Conservation (phyloP, 2,888 invertebrate genomes). For the Cantharis nigra region DNA sequence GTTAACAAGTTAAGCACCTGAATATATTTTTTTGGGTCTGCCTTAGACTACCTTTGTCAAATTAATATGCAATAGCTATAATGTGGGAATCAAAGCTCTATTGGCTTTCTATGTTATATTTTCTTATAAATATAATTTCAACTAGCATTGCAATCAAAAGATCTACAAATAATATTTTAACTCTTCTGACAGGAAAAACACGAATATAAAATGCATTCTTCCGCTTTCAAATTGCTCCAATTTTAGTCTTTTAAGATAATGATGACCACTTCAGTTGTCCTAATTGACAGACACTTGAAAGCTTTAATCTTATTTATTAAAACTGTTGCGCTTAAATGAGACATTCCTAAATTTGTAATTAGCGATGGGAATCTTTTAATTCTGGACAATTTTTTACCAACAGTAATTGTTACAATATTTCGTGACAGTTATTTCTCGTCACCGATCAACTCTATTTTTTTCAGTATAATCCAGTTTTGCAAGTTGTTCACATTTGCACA, state of each 20-base stretch:
- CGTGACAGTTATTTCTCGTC: neutral
- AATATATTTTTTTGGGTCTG: neutral
- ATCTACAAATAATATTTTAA: neutral
- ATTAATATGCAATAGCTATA: neutral
- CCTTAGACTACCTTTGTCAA: neutral
- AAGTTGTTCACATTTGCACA: slow-evolving; percentile 2
- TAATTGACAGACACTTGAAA: neutral
- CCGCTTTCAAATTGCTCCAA: neutral
- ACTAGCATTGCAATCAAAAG: neutral
- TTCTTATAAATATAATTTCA: neutral
- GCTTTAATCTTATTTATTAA: neutral
- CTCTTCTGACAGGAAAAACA: neutral
- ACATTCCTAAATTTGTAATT: neutral
- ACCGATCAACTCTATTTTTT: neutral
- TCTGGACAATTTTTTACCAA: neutral
- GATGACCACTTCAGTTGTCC: neutral
- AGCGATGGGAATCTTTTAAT: neutral
- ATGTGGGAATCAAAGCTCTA: neutral
- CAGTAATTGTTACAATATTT: neutral
- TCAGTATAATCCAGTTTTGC: slow-evolving; percentile 15
- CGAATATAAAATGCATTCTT: neutral
- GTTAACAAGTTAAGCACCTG: slow-evolving; percentile 1
- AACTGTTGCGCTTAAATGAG: neutral
- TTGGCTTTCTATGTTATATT: neutral
- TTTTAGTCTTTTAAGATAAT: neutral